phyloP scores from a whole-genome alignment of 2,888 invertebrate species.

The Priocnemis perturbator region DNA sequence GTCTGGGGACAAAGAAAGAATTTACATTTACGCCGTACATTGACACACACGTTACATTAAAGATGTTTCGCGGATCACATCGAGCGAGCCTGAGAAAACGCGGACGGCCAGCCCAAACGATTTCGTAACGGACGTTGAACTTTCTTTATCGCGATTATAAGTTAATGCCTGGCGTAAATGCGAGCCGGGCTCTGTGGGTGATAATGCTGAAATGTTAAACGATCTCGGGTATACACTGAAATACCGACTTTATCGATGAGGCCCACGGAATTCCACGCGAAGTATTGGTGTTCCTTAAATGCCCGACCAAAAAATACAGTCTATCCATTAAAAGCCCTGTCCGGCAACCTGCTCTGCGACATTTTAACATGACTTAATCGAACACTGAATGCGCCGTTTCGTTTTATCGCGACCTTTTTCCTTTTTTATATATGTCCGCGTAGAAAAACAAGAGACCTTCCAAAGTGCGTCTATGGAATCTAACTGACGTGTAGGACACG shows the following conservation, averaged over 20 bases:
- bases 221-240: background rate
- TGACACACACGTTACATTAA: background rate
- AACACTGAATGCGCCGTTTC: background rate
- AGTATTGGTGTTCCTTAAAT: too few relatives aligned
- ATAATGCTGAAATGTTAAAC: background rate
- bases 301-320: too few relatives aligned
- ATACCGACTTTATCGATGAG: background rate
- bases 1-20: constrained; percentile 48
- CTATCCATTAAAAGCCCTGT: background rate
- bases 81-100: too few relatives aligned
- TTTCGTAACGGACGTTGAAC: constrained; percentile 19
- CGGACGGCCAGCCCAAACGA: too few relatives aligned
- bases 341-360: background rate
- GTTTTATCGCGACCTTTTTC: background rate
- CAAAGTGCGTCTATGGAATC: background rate
- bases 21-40: background rate
- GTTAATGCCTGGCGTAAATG: too few relatives aligned
- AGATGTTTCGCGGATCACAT: too few relatives aligned
- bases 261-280: background rate
- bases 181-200: too few relatives aligned
- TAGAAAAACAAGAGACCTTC: background rate
- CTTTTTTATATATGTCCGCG: background rate
- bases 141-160: constrained; percentile 17
- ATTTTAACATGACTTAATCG: background rate
- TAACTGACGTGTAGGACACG: background rate